phyloP scores from a whole-genome alignment of 1,140 invertebrate genomes.

The Brachionus manjavacas region DNA sequence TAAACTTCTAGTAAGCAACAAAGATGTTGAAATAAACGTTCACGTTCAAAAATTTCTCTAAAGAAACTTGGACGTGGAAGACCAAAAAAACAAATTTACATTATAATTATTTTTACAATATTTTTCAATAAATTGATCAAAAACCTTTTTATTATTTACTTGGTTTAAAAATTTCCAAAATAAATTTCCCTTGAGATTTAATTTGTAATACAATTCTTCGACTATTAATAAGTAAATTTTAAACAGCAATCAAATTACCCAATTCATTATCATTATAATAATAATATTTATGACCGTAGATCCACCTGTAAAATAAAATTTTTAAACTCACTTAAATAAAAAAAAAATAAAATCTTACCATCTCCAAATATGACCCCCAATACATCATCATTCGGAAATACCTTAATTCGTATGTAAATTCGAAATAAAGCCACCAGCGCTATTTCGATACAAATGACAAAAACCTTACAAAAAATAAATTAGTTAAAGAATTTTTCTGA shows the following conservation, averaged over 20 bases:
- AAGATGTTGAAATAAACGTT: too few species aligned
- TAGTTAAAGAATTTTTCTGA: not conserved
- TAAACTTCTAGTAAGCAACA: too few species aligned
- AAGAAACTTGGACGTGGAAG: too few species aligned
- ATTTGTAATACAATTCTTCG: too few species aligned
- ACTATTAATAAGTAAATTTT: too few species aligned
- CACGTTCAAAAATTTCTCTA: too few species aligned
- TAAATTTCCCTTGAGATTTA: too few species aligned
- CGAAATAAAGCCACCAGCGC: slow-evolving; percentile 49
- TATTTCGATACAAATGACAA: slow-evolving; percentile 47
- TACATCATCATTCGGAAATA: not conserved
- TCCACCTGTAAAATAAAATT: slow-evolving; percentile 53
- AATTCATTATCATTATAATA: slow-evolving; percentile 54
- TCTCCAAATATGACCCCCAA: slow-evolving; percentile 51
- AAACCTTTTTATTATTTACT: too few species aligned
- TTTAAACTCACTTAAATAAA: slow-evolving; percentile 44
- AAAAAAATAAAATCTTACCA: not conserved
- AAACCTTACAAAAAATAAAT: slow-evolving; percentile 43
- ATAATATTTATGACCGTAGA: slow-evolving; percentile 55
- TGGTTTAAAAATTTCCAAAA: too few species aligned
- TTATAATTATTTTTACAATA: too few species aligned
- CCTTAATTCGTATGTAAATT: slow-evolving; percentile 49
- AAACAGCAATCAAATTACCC: not conserved
- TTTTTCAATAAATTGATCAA: too few species aligned
- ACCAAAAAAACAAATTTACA: too few species aligned